Conservation (phyloP, 2,113 vertebrate genomes). For the Hucho hucho region DNA sequence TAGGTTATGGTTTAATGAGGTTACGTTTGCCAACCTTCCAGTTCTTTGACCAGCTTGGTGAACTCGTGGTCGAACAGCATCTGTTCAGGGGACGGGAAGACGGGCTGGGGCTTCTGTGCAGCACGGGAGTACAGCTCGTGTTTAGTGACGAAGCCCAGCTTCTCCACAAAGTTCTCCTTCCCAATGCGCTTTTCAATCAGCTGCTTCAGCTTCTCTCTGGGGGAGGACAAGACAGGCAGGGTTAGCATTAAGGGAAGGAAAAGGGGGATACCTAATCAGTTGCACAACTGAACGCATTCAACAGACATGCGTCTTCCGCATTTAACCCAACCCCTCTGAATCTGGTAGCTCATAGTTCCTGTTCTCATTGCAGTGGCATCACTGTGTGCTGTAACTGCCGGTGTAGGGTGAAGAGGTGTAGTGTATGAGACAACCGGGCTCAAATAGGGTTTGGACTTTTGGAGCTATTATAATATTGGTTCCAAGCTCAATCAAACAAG, state of each 20-base stretch:
- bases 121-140: slow-evolving; percentile 96
- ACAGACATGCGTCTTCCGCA: too few species aligned
- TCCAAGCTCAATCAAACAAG: too few species aligned
- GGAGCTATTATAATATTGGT: too few species aligned
- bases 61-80: slow-evolving; percentile 99
- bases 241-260: background rate
- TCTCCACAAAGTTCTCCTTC: slow-evolving; percentile 97
- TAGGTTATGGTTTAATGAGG: background rate
- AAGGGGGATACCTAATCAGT: background rate
- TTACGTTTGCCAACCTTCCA: slow-evolving; percentile 84
- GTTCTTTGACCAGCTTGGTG: slow-evolving; percentile 94
- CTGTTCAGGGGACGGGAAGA: slow-evolving; percentile 88
- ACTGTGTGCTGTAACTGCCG: background rate
- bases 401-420: too few species aligned
- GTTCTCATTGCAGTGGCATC: too few species aligned
- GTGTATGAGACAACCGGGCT: too few species aligned
- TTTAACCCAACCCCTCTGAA: too few species aligned
- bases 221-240: background rate
- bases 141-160: slow-evolving; percentile 94
- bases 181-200: slow-evolving; percentile 97
- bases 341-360: background rate
- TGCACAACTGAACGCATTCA: too few species aligned
- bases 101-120: slow-evolving; percentile 92
- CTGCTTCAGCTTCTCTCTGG: slow-evolving; percentile 96
- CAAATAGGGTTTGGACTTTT: too few species aligned